Conservation (phyloP, 2,113 vertebrate species). For the Daphoenositta chrysoptera region DNA sequence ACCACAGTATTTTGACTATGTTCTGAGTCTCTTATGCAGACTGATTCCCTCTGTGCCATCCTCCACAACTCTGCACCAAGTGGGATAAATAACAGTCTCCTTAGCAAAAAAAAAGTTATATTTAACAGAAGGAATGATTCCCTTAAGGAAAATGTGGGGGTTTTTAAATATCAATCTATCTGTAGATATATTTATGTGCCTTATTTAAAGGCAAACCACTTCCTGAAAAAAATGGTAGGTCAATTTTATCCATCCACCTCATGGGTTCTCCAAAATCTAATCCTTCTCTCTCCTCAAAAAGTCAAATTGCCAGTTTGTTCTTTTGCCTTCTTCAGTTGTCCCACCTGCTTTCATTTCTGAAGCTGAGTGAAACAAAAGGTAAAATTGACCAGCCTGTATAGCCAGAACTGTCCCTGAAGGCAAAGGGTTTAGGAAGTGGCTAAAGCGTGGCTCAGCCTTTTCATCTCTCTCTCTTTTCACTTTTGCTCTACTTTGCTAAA, state of each 20-base stretch:
- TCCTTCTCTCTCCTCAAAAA: not conserved
- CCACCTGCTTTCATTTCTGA: not conserved
- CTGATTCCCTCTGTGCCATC: not conserved
- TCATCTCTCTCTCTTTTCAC: not conserved
- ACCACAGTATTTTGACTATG: not conserved
- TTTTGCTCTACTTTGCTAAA: not conserved
- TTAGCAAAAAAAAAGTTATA: not conserved
- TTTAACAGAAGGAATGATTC: not conserved
- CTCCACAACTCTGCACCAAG: not conserved
- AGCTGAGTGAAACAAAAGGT: not conserved
- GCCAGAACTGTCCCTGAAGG: not conserved
- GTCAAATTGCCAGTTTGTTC: not conserved
- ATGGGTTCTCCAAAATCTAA: not conserved
- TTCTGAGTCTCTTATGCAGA: not conserved
- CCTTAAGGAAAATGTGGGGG: not conserved
- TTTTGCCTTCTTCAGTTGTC: not conserved
- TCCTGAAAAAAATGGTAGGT: not conserved
- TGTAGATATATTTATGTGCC: not conserved
- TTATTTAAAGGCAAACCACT: not conserved
- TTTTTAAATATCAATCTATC: not conserved
- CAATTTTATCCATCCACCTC: not conserved
- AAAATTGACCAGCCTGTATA: not conserved
- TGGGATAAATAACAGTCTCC: not conserved
- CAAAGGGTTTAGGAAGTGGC: not conserved
- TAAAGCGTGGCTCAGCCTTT: not conserved